Evolutionary conservation across 2,888 invertebrate genomes (phyloP).

Genomic region (Melinaea menophilus): DNA sequence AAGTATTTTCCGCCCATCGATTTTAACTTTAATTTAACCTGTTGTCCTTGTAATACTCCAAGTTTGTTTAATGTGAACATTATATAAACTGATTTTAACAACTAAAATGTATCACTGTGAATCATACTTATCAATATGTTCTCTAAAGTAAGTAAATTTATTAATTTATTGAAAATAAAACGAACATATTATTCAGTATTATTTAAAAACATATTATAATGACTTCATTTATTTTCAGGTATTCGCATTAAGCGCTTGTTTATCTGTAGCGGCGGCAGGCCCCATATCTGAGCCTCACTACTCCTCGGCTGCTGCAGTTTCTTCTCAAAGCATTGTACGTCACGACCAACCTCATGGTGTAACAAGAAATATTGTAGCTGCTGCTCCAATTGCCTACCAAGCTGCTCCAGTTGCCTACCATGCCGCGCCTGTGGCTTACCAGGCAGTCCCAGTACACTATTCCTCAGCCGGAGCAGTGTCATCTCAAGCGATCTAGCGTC

Average conservation of each 20-base stretch:
- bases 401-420: slow-evolving; percentile 35
- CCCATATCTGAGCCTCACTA: slow-evolving; percentile 50
- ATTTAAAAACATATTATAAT: neutral
- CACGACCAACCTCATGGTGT: slow-evolving; percentile 46
- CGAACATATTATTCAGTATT: neutral
- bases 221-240: slow-evolving; percentile 19
- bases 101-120: too few species aligned
- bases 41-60: slow-evolving; percentile 17
- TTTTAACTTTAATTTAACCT: too few species aligned
- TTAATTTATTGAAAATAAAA: too few species aligned
- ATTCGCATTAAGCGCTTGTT: neutral
- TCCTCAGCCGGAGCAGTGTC: slow-evolving; percentile 39
- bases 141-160: slow-evolving; percentile 54
- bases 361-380: slow-evolving; percentile 42
- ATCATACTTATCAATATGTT: slow-evolving; percentile 46
- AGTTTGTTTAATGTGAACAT: slow-evolving; percentile 39
- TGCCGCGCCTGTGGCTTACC: slow-evolving; percentile 28
- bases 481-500: slow-evolving; percentile 59
- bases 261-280: slow-evolving; percentile 28
- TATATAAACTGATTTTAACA: slow-evolving; percentile 48
- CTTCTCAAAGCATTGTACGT: slow-evolving; percentile 55
- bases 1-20: too few species aligned
- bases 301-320: slow-evolving; percentile 49
- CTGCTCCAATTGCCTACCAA: slow-evolving; percentile 39
- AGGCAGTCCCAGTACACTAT: slow-evolving; percentile 18